A percentile compares a stretch with the other conserved stretches of the same genome.
Conservation (phyloP, 2,113 vertebrate genomes). For the Pangasianodon gigas region DNA sequence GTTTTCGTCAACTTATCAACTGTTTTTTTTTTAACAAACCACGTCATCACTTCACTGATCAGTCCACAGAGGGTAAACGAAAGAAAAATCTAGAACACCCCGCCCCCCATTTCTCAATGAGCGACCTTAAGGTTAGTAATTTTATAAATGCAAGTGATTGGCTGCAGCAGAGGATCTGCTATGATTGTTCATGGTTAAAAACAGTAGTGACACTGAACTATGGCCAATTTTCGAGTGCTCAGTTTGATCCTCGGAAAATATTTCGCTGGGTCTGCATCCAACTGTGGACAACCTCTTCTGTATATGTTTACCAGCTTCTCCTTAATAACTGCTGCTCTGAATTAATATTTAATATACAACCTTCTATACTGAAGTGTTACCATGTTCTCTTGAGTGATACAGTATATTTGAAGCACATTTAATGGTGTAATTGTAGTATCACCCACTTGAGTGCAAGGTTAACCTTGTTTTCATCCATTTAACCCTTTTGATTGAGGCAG, state of each 20-base stretch:
- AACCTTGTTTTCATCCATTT: conserved; percentile 46
- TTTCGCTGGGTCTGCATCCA: neutral
- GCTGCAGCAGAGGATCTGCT: neutral
- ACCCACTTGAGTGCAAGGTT: conserved; percentile 50
- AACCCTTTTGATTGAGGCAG: neutral
- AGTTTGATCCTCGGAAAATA: neutral
- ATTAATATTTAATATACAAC: neutral
- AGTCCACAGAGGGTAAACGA: neutral
- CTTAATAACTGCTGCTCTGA: neutral
- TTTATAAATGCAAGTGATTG: neutral
- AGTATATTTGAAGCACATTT: conserved; percentile 72
- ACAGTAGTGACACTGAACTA: neutral
- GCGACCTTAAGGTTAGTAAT: neutral
- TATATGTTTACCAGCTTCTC: neutral
- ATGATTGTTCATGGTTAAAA: neutral
- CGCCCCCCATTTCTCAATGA: rapidly evolving
- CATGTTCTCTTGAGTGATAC: conserved; percentile 54
- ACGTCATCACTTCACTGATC: neutral
- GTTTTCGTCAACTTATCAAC: no score
- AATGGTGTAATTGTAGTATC: conserved; percentile 65
- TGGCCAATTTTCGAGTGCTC: neutral
- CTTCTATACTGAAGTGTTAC: conserved; percentile 10
- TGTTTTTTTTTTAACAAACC: neutral
- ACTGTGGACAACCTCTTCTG: neutral
- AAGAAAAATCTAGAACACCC: neutral